Evolutionary conservation across 2,113 vertebrate genomes (phyloP), one percentile per base, ranked within the genome.

Genomic region (Gadus chalcogrammus): DNA sequence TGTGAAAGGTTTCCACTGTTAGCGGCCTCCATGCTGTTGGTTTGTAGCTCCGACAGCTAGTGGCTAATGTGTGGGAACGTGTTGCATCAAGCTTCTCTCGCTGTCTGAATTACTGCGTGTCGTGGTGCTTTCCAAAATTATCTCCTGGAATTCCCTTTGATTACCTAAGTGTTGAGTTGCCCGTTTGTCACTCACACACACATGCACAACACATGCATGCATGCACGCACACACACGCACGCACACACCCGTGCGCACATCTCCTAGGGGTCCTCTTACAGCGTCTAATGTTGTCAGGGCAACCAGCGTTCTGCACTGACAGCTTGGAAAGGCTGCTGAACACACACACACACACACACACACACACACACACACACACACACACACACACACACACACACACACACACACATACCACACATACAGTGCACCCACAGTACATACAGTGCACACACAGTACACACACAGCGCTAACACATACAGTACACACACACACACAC

Each of bases 41-140:
- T 13, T 48, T 48, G 42, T 48, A 48, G 42, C 42, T 68, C 73
- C 31, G 4, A 77, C 76, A 72, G 77, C 78, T 82, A 79, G 79
- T 70, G 74, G 68, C 65, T 66, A 64, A 64, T 79, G 76, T 22
- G 60, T 77, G 73, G 65, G 69, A 82, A 84, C 78, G 27, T 83
- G 84, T 82, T 35, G 53, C 69, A 68, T 20, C 84, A 71, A 1
- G 78, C 64, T 69, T 12, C 2, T 15, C 55, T 65, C 72, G 67
- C 66, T 65, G 18, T 48, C 42, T 48, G 42, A 48, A 48, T 48
- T 48, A 67, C n/a, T 52, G 59, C 76, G 55, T 77, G 70, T 73
- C 56, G 15, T 17, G 27, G 70, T 64, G 68, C 58, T 65, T 27
- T 72, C 64, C 48, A 2, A 12, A 4, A 28, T 7, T 59, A 72